Base-by-base conservation (phyloP, 2,797 vertebrate species). In the Nannoperca obscura region DNA sequence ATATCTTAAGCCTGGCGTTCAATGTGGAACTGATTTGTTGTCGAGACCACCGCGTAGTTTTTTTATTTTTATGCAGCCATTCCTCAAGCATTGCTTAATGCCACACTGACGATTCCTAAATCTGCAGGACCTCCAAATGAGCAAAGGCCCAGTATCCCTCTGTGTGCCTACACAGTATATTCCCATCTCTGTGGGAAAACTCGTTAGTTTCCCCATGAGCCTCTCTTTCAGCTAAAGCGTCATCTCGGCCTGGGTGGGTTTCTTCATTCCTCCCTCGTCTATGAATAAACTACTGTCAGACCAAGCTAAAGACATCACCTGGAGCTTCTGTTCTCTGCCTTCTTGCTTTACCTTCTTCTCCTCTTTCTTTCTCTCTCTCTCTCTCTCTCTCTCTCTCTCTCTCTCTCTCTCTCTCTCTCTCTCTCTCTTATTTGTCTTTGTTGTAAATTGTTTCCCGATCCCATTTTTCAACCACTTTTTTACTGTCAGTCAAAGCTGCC, bases 121-220 rank as follows among this genome's bases (percentile, higher is more conserved):
- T 82, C 73, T 86, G 70, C 71, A 87, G 81, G 2, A 91, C 82
- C 85, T 84, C 84, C 81, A 87, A 84, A 87, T 64, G 53, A 81
- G 85, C 53, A 68, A 63, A 77, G 62, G 72, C 74, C 63, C 49
- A 62, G 40, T n/a, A 78, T 84, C 71, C 58, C 74, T 73, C 67
- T 81, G 76, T 78, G 82, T 50, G 81, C 70, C 79, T 71, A 32
- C 67, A 50, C 38, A 58, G 42, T 70, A 44, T 68, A 82, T 84
- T 91, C 85, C 71, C 83, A 78, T 89, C 83, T 88, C 71, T 90
- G 92, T 89, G 89, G 88, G 76, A 76, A 86, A 88, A 65, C 74
- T 64, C 17, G 13, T 89, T 86, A 85, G 77, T 77, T 80, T 67
- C 64, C 32, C 74, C 64, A 74, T 66, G 78, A 87, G 79, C 74